phyloP scores from a whole-genome alignment of 30 jellyfish, hydroid and myxozoan genomes.

The Chrysaora quinquecirrha region DNA sequence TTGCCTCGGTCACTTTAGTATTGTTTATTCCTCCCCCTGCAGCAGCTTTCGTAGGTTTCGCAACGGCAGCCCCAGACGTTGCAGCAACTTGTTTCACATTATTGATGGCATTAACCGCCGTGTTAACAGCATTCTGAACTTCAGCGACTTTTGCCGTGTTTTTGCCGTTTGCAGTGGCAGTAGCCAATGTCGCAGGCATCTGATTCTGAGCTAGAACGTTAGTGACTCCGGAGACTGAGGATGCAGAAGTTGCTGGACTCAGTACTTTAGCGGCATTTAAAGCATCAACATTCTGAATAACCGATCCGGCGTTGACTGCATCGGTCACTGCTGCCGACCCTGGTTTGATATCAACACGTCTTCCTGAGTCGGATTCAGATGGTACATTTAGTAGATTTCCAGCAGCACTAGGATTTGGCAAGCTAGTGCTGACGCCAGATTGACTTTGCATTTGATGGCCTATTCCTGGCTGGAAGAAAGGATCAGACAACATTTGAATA shows the following conservation, averaged over 20 bases:
- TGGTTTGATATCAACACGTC: background rate
- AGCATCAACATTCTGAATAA: slow-evolving; percentile 35
- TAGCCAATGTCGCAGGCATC: background rate
- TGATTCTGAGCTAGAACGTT: background rate
- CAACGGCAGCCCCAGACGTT: slow-evolving; percentile 4
- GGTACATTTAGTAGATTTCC: background rate
- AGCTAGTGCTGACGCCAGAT: background rate
- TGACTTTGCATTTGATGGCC: slow-evolving; percentile 32
- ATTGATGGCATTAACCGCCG: background rate
- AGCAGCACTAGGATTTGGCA: background rate
- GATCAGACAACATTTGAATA: slow-evolving; percentile 52
- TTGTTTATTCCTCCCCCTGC: background rate
- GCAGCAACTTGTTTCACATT: background rate
- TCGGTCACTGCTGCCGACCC: slow-evolving; percentile 40
- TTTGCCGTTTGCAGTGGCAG: background rate
- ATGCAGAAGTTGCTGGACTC: slow-evolving; percentile 4
- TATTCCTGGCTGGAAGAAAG: slow-evolving; percentile 58
- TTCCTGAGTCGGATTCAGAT: background rate
- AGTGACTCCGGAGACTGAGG: background rate
- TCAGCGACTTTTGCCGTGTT: background rate
- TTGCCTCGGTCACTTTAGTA: background rate
- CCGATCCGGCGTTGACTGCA: slow-evolving; percentile 27
- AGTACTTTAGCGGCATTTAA: slow-evolving; percentile 24
- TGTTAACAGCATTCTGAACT: background rate
- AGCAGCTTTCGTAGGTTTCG: slow-evolving; percentile 10